Base-by-base conservation (phyloP, 2,888 invertebrate genomes). In the Lasioglossum zephyrum region DNA sequence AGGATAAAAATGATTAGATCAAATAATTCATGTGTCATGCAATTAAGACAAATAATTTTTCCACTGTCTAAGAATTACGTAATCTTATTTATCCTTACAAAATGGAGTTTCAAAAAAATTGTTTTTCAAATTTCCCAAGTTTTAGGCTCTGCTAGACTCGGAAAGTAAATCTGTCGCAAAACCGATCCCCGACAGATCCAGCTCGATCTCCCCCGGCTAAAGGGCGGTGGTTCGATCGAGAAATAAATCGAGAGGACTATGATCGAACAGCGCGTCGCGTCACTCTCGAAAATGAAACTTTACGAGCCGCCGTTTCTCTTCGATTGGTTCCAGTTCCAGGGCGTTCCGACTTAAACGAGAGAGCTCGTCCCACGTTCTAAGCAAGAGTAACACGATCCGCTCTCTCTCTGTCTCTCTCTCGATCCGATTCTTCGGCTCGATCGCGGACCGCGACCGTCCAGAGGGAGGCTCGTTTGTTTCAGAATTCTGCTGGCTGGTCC, bases 381-480 rank as follows among this genome's bases (percentile, higher is more conserved):
- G 3, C 57, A 44, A n/a, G 22, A 60, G 47, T 69, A 77, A 66
- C 76, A 75, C 85, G 75, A 66, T 66, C 66, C 36, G 4, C 36
- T 36, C 36, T 36, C 36, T 36, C 3, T 36, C 31, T 31, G 31
- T 31, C 36, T n/a, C 53, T 53, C 53, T 53, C 53, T 36, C 69
- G 69, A 57, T 76, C 39, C 75, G 63, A 76, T 44, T 76, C 75
- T 44, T 18, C 31, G 41, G 79, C 77, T 72, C 82, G 72, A 72
- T 83, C 79, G 77, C 69, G 69, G 4, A 69, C 39, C 36, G 69
- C 80, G 79, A 72, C 77, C 74, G 57, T 80, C 76, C 81, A 49
- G 39, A 84, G 57, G 53, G 84, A 36, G 73, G 84, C 89, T 91
- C 89, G 89, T 91, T 91, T 91, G 91, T 91, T 91, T 90, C 84